Percentiles rank a stretch among this genome's conserved stretches.
These are phyloP conservation scores for Bos javanicus DNA, from an alignment of 2,113 vertebrate species.

Conservation along the genomic window DNA sequence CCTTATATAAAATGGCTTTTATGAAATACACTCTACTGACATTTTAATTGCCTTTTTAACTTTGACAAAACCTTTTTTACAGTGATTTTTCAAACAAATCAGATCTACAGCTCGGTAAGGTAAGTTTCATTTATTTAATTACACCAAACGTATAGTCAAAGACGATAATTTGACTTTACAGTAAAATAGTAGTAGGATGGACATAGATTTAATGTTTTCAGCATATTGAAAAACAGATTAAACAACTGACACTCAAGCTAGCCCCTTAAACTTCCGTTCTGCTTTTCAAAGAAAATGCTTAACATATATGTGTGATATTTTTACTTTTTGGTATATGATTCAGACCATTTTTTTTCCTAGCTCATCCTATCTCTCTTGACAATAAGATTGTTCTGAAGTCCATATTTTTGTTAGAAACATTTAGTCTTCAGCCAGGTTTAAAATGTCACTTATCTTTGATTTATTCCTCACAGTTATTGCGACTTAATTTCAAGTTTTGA, in stretches of 20 bases:
- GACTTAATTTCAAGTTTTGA: neutral
- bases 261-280: neutral
- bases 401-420: neutral
- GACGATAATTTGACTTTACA: neutral
- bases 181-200: neutral
- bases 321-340: neutral
- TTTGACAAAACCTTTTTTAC: slow-evolving; percentile 64
- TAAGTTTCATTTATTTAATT: slow-evolving; percentile 59
- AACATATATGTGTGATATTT: neutral
- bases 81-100: slow-evolving; percentile 73
- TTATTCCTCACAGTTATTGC: neutral
- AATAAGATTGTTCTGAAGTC: neutral
- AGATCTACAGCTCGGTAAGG: slow-evolving; percentile 71
- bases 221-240: neutral
- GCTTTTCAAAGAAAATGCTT: neutral
- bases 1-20: neutral
- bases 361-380: neutral
- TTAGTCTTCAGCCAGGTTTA: neutral
- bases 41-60: slow-evolving; percentile 1
- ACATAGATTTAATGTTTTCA: neutral
- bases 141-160: neutral
- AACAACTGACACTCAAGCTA: neutral
- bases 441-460: neutral
- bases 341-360: neutral
- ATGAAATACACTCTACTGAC: neutral